phyloP scores from a whole-genome alignment of 2,113 vertebrate genomes.

The Scomber colias region DNA sequence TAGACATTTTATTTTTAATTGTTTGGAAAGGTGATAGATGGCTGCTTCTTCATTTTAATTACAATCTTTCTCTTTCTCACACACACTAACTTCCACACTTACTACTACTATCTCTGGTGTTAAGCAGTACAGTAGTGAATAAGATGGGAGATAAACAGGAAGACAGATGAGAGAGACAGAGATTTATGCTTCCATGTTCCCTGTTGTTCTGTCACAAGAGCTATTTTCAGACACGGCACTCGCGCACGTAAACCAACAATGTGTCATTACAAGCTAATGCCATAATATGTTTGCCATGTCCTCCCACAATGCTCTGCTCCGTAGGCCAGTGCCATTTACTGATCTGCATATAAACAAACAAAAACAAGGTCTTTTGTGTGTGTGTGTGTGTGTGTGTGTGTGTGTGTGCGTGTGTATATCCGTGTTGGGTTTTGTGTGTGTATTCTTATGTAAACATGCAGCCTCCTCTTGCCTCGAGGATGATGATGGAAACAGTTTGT shows the following conservation, averaged over 20 bases:
- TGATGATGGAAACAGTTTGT: conserved; percentile 76
- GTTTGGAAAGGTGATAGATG: conserved; percentile 33
- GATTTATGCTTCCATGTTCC: conserved; percentile 18
- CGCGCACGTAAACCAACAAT: conserved; percentile 28
- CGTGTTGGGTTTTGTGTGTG: conserved; percentile 32
- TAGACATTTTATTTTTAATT: conserved; percentile 37
- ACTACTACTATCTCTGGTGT: conserved; percentile 2
- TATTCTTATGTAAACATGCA: conserved; percentile 70
- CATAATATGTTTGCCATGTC: conserved; percentile 53
- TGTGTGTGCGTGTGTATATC: conserved; percentile 10
- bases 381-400: not conserved
- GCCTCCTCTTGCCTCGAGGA: conserved; percentile 73
- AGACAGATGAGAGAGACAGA: conserved; percentile 25
- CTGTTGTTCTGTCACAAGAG: conserved; percentile 9
- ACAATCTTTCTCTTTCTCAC: not conserved
- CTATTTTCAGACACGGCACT: conserved; percentile 48
- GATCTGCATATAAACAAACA: conserved; percentile 56
- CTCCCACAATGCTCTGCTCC: conserved; percentile 57
- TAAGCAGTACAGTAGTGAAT: conserved; percentile 31
- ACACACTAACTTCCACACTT: not conserved
- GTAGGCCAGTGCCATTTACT: conserved; percentile 37
- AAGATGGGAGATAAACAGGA: conserved; percentile 35
- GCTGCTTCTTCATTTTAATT: conserved; percentile 1
- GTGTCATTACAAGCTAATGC: conserved; percentile 63
- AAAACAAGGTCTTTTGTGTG: conserved; percentile 9